Evolutionary conservation across 2,797 vertebrate species (phyloP).

Genomic region (Platalea minor): DNA sequence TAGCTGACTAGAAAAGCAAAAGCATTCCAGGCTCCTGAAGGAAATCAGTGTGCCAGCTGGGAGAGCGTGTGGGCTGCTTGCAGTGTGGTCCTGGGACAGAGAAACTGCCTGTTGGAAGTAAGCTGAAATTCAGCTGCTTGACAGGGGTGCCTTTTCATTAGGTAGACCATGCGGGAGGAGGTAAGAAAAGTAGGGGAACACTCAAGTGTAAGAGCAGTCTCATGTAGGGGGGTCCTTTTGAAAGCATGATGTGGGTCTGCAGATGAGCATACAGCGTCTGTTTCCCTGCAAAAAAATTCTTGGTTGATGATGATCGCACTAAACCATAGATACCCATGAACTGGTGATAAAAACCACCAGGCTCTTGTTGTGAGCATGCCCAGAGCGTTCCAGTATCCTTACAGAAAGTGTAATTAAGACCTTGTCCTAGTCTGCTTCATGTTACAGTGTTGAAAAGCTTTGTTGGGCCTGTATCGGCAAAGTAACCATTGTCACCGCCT

Average conservation of each 20-base stretch:
- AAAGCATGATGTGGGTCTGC: not conserved
- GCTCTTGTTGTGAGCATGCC: not conserved
- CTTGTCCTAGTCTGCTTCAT: constrained; percentile 39
- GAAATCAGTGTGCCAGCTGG: not conserved
- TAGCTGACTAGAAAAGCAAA: not conserved
- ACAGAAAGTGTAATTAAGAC: constrained; percentile 33
- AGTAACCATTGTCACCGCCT: constrained; percentile 33
- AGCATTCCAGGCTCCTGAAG: not conserved
- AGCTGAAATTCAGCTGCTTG: constrained; percentile 1
- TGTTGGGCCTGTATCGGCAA: not conserved
- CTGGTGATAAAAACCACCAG: not conserved
- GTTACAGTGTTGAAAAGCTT: constrained; percentile 49
- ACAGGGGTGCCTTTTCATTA: not conserved
- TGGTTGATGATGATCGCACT: not conserved
- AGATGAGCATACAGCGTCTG: not conserved
- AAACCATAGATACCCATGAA: not conserved
- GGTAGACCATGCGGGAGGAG: not conserved
- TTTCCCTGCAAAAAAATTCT: not conserved
- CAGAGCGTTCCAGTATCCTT: not conserved
- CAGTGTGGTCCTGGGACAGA: not conserved
- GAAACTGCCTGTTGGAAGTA: not conserved
- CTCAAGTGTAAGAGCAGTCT: not conserved
- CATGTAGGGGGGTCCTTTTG: not conserved
- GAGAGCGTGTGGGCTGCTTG: not conserved
- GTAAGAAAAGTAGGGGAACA: not conserved